These are phyloP conservation scores for Penaeus vannamei DNA, from an alignment of 1,140 invertebrate genomes.

Conservation along the genomic window DNA sequence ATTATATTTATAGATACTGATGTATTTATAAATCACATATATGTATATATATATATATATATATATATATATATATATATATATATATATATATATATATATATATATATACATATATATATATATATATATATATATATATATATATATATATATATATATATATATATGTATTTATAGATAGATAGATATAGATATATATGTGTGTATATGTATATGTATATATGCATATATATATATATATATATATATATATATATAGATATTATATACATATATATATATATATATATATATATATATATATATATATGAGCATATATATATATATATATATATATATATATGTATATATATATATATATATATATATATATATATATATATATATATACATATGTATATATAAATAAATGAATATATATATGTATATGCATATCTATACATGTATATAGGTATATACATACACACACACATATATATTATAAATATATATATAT, in stretches of 20 bases:
- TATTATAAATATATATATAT: constrained; percentile 25
- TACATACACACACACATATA: constrained; percentile 6
- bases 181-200: no score
- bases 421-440: background rate
- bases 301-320: constrained; percentile 22
- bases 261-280: background rate
- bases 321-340: constrained; percentile 30
- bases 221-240: background rate
- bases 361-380: constrained; percentile 30
- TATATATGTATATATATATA: constrained; percentile 25
- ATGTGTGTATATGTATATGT: background rate
- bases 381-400: background rate
- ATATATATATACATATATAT: no score
- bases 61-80: no score
- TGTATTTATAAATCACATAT: no score
- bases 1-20: no score
- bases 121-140: no score
- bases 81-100: no score
- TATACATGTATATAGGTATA: background rate
- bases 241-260: constrained; percentile 21
- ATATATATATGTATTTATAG: no score
- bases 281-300: constrained; percentile 24
- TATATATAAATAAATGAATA: no score
- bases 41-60: no score
- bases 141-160: no score